Evolutionary conservation across 2,797 vertebrate genomes (phyloP), one percentile per base, ranked within the genome.

Genomic region (Semotilus atromaculatus): DNA sequence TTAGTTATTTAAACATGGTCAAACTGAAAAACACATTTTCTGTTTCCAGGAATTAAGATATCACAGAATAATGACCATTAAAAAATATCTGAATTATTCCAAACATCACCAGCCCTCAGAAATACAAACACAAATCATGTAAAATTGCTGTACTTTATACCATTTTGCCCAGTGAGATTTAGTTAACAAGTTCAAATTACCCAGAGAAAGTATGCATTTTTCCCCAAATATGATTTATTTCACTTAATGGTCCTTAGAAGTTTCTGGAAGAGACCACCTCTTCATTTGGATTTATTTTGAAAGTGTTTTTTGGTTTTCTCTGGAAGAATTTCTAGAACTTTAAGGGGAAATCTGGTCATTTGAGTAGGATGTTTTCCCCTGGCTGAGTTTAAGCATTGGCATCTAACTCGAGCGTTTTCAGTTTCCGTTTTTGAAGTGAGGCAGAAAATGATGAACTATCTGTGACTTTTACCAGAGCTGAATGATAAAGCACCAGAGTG

Each of bases 1-100:
- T 90, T 86, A 90, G 90, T 86, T 89, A 77, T 89, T 91, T 91
- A 91, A 90, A 91, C 81, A 86, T 86, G 86, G 88, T 86, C 85
- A 43, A 34, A 55, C 60, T 71, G 43, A 74, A 26, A 71, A 71
- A 75, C 67, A 66, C 67, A 67, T 71, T n/a, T 48, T 29, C 74
- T 80, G 31, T 60, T 48, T 38, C 26, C 7, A 83, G 21, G 48
- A 18, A 73, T 11, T 72, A 66, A 84, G 51, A 64, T 77, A 45
- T 55, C 55, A 51, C 81, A 79, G 55, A 23, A 48, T 34, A 58
- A 80, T 87, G 31, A 48, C 66, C 43, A 21, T 67, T 26, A 13
- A n/a, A 72, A 72, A 73, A 53, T 31, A 60, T 34, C n/a, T 10
- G 19, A 79, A 86, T 79, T 58, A 55, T 66, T 85, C 21, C 34